Conservation (phyloP, 1,140 invertebrate species). For the Ceratitis capitata region DNA sequence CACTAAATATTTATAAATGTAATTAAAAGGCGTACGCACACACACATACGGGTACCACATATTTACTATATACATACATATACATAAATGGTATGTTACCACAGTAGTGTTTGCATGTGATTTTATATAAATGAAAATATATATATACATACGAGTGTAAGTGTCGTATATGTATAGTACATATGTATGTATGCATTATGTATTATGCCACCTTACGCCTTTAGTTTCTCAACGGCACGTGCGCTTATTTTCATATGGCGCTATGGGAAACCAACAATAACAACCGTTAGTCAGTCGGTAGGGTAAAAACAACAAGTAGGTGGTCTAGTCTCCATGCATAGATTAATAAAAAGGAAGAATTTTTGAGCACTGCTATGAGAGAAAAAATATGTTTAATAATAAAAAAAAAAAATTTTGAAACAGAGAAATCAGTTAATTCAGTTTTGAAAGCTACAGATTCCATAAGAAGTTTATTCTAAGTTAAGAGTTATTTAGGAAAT, state of each 20-base stretch:
- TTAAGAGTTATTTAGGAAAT: no score
- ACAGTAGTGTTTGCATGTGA: neutral
- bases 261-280: neutral
- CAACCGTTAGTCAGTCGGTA: neutral
- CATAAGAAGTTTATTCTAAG: no score
- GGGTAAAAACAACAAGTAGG: no score
- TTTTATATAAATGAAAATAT: no score
- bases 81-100: neutral
- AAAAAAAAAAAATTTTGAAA: neutral
- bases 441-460: no score
- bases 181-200: neutral
- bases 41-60: neutral
- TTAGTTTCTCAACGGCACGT: neutral
- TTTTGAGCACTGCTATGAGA: no score
- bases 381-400: neutral
- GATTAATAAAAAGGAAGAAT: no score
- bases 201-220: neutral
- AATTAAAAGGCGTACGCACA: neutral
- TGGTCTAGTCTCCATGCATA: no score
- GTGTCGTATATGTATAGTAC: neutral
- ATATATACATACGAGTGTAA: no score
- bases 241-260: neutral
- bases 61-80: neutral
- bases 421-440: neutral
- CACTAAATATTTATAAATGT: slow-evolving; percentile 21